Evolutionary conservation across 2,888 invertebrate genomes (phyloP), one percentile per base, ranked within the genome.

Genomic region (Iselma pallidipennis): DNA sequence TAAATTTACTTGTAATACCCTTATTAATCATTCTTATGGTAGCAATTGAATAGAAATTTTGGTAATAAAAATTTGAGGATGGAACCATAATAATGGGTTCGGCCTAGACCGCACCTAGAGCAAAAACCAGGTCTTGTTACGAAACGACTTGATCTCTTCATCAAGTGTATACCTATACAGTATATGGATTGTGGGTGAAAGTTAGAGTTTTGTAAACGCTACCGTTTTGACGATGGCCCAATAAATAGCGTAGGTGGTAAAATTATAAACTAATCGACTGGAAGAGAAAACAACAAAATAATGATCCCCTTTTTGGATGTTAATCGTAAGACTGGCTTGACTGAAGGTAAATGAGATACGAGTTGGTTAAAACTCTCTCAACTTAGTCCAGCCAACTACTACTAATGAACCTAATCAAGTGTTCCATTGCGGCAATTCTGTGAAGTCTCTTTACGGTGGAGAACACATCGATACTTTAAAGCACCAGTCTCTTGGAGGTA

Each of bases 401-500:
- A 55, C 62, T 62, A 62, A 62, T 62, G 57, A 62, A 62, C 57
- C 62, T 61, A 65, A 65, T 65, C 62, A 62, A 59, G 52, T 60
- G 57, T 59, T 42, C 48, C 31, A 57, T 45, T 55, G 56, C 48
- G 56, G 57, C 63, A 63, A 63, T 59, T 54, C 49, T 57, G 59
- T 53, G 53, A 12, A 57, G 57, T 61, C 53, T 57, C 49, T 57
- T 55, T 54, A 31, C 53, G 55, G 55, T 63, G 59, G 58, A 59
- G 31, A 58, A 37, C 58, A 58, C 55, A 59, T 63, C 55, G 28
- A 58, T 37, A 45, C 50, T 49, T 54, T 49, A 9, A 23, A 54
- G 49, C 52, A 19, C 25, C 28, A 49, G n/a, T 48, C 58, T 49
- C 65, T 69, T 50, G 61, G 55, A 70, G 71, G 62, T 66, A 72